Percentiles rank a stretch among this genome's conserved stretches.
These are phyloP conservation scores for Gobius niger DNA, from an alignment of 2,113 vertebrate genomes.

Conservation along the genomic window DNA sequence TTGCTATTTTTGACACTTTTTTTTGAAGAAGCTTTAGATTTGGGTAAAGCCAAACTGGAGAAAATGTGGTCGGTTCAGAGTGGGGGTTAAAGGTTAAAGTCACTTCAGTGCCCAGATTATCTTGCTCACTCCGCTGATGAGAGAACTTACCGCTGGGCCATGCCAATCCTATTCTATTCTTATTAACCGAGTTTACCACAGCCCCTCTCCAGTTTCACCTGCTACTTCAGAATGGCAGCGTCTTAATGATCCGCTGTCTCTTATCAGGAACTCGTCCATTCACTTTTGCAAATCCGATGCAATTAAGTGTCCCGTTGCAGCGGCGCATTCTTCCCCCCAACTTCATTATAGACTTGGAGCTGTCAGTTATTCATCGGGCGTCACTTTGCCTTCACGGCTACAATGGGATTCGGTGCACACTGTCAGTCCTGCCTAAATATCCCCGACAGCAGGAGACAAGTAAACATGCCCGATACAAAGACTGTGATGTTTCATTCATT, in stretches of 20 bases:
- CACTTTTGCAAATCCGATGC: conserved; percentile 14
- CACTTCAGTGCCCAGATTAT: no score
- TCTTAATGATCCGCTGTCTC: conserved; percentile 4
- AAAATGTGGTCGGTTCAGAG: no score
- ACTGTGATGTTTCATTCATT: conserved; percentile 73
- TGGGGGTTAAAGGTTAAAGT: no score
- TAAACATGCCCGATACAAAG: conserved; percentile 68
- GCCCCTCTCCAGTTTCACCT: no score
- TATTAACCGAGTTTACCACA: no score
- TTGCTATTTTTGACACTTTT: no score
- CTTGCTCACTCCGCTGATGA: no score
- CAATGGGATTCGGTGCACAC: conserved; percentile 39
- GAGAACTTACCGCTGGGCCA: no score
- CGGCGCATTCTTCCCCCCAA: not conserved
- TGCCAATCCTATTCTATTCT: no score
- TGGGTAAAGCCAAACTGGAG: no score
- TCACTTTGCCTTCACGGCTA: conserved; percentile 44
- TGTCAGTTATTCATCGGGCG: conserved; percentile 52
- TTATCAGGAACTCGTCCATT: conserved; percentile 17
- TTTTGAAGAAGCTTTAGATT: no score
- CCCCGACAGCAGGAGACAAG: conserved; percentile 36
- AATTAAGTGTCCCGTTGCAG: not conserved
- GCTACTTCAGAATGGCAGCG: not conserved
- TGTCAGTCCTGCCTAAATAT: conserved; percentile 41
- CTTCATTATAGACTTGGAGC: conserved; percentile 36